Conservation (phyloP, 2,888 invertebrate species). For the Ligdia adustata region DNA sequence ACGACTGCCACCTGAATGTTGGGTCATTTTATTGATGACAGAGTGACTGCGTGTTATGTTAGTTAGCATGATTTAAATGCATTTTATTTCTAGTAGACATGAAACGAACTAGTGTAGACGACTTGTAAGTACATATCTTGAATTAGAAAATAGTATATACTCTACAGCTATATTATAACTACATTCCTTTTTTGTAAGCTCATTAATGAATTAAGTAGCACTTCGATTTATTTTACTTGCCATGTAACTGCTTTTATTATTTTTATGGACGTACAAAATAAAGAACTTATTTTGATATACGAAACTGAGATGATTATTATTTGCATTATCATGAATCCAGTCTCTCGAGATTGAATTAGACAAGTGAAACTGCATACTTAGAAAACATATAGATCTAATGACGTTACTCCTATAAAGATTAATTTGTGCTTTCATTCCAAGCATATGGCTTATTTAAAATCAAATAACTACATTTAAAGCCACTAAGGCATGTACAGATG, state of each 20-base stretch:
- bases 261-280: constrained; percentile 16
- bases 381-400: constrained; percentile 2
- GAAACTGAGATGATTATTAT: constrained; percentile 7
- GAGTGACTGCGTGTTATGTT: constrained; percentile 10
- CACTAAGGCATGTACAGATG: too few relatives aligned
- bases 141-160: constrained; percentile 13
- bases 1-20: constrained; percentile 20
- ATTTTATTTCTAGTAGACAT: constrained; percentile 17
- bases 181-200: constrained; percentile 24
- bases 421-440: too few relatives aligned
- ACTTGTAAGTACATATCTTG: constrained; percentile 21
- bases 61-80: constrained; percentile 14
- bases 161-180: constrained; percentile 9
- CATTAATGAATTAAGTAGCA: constrained; percentile 17
- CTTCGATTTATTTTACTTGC: constrained; percentile 20
- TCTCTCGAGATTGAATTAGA: neutral
- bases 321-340: neutral
- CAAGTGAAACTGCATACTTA: neutral
- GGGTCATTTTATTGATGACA: constrained; percentile 26
- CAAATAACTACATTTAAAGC: too few relatives aligned
- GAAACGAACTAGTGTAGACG: constrained; percentile 18
- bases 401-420: too few relatives aligned
- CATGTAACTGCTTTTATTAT: constrained; percentile 16
- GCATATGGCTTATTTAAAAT: too few relatives aligned
- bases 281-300: constrained; percentile 13